phyloP scores from a whole-genome alignment of 2,888 invertebrate genomes.

The Chrysodeixis includens region DNA sequence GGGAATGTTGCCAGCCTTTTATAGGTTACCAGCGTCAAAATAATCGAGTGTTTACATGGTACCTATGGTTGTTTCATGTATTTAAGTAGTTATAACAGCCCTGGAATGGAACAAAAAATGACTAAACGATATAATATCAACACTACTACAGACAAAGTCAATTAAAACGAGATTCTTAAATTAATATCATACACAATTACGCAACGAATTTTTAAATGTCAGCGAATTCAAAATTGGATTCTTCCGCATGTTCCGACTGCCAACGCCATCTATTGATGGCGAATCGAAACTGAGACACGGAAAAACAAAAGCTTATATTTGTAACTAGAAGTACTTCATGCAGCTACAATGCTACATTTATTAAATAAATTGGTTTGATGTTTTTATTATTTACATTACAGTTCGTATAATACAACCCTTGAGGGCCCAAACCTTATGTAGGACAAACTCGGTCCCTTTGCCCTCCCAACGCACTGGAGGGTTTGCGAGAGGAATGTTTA shows the following conservation, averaged over 20 bases:
- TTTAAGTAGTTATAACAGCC: conserved; percentile 28
- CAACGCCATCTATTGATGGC: conserved; percentile 45
- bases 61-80: conserved; percentile 16
- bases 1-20: conserved; percentile 9
- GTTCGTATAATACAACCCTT: conserved; percentile 42
- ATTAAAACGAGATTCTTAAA: neutral
- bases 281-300: neutral
- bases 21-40: neutral
- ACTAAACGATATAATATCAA: neutral
- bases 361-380: neutral
- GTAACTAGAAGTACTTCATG: too few relatives aligned
- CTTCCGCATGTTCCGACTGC: conserved; percentile 9
- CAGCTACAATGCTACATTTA: neutral
- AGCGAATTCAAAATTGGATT: conserved; percentile 12
- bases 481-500: conserved; percentile 54
- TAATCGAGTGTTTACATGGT: neutral
- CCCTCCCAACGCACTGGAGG: conserved; percentile 34
- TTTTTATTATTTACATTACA: conserved; percentile 16
- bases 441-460: conserved; percentile 56
- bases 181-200: neutral
- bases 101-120: conserved; percentile 16
- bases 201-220: conserved; percentile 14
- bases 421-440: conserved; percentile 45
- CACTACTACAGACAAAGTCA: neutral
- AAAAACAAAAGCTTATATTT: neutral